These are phyloP conservation scores for Flabesymbios commensalis DNA, from an alignment of 2,888 invertebrate genomes.

Conservation along the genomic window DNA sequence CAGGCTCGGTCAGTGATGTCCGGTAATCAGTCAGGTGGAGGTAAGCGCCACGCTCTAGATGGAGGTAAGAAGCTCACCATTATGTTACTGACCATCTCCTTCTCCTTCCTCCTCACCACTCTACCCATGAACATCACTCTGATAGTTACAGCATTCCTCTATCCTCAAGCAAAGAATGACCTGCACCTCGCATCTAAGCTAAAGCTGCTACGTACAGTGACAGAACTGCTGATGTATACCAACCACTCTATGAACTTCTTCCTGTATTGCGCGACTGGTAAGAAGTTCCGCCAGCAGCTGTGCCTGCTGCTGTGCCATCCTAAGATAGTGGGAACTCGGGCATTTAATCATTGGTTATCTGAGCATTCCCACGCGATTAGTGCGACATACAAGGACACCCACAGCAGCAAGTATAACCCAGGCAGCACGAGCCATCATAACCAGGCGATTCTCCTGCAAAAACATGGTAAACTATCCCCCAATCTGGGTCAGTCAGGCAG, in stretches of 20 bases:
- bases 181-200: conserved; percentile 13
- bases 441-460: too few species aligned
- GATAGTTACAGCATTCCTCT: conserved; percentile 19
- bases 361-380: too few species aligned
- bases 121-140: conserved; percentile 25
- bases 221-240: conserved; percentile 30
- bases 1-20: conserved; percentile 6
- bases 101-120: conserved; percentile 30
- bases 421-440: too few species aligned
- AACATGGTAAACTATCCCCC: too few species aligned
- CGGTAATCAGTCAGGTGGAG: neutral
- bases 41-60: conserved; percentile 4
- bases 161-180: conserved; percentile 5
- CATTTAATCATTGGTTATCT: too few species aligned
- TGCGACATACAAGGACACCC: too few species aligned
- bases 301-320: conserved; percentile 16
- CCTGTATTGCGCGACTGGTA: conserved; percentile 32
- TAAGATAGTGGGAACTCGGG: too few species aligned
- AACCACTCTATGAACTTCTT: conserved; percentile 34
- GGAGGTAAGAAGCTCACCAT: conserved; percentile 20
- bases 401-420: too few species aligned
- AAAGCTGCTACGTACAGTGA: conserved; percentile 21
- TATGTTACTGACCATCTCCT: conserved; percentile 30
- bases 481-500: too few species aligned
- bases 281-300: conserved; percentile 31